phyloP scores from a whole-genome alignment of 2,113 vertebrate species.

The Phylloscopus whistleri region DNA sequence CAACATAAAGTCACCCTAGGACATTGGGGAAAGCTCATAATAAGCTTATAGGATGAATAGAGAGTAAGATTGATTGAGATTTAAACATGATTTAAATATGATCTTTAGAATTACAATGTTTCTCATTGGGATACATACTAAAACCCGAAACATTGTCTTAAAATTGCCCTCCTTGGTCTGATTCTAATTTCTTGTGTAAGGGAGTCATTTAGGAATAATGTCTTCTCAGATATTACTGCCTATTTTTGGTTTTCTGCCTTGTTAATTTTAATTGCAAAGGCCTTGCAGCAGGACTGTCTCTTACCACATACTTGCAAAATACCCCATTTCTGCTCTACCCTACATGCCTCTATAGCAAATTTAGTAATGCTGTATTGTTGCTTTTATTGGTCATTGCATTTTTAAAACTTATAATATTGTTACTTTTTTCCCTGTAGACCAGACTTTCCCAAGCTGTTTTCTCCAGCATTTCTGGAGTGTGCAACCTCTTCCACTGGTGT shows the following conservation, averaged over 20 bases:
- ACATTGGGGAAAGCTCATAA: not conserved
- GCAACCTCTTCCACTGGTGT: not conserved
- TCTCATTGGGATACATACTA: not conserved
- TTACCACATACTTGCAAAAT: not conserved
- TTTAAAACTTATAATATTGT: not conserved
- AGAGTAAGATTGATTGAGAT: not conserved
- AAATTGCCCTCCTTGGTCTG: not conserved
- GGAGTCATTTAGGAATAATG: not conserved
- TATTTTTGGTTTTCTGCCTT: not conserved
- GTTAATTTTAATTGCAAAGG: constrained; percentile 3
- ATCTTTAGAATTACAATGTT: not conserved
- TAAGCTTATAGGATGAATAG: not conserved
- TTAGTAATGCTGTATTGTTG: not conserved
- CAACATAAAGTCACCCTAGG: not conserved
- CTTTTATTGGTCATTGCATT: not conserved
- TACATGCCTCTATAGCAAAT: not conserved
- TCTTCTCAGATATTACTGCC: not conserved
- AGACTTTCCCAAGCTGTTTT: not conserved
- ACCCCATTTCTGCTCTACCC: not conserved
- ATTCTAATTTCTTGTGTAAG: not conserved
- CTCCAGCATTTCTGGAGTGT: not conserved
- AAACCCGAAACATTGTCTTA: not conserved
- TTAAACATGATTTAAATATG: not conserved
- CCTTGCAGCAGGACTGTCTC: not conserved
- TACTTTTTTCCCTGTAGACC: not conserved